Evolutionary conservation across 1,140 invertebrate genomes (phyloP).

Genomic region (Magallana ariakensis): DNA sequence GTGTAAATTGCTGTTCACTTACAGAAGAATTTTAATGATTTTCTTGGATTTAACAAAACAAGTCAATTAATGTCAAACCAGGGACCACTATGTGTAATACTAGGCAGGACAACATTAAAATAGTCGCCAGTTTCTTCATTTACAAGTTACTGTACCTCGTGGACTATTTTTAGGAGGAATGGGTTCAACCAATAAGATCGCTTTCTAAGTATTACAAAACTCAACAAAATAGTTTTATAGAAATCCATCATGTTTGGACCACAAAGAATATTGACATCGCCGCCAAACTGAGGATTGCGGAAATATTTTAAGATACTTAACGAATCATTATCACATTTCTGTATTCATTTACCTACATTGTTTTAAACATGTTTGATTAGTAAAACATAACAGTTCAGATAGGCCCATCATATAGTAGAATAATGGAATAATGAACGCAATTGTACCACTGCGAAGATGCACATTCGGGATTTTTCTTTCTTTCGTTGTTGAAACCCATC

Average conservation of each 20-base stretch:
- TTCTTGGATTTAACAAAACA: constrained; percentile 21
- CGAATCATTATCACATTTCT: too few species aligned
- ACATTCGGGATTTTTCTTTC: too few species aligned
- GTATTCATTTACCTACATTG: too few species aligned
- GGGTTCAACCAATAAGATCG: not conserved
- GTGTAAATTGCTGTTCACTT: not conserved
- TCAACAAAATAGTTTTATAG: not conserved
- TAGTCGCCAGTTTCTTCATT: constrained; percentile 19
- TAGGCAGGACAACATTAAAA: not conserved
- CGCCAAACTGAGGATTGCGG: not conserved
- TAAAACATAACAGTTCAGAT: too few species aligned
- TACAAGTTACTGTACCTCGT: constrained; percentile 9
- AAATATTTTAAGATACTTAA: not conserved
- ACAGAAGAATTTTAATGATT: not conserved
- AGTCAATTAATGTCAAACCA: constrained; percentile 17
- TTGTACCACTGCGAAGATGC: too few species aligned
- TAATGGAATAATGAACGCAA: too few species aligned
- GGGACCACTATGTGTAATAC: not conserved
- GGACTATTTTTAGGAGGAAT: not conserved
- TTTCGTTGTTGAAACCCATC: too few species aligned
- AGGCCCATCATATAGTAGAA: too few species aligned
- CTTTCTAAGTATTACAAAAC: not conserved
- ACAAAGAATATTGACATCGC: not conserved
- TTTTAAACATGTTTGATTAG: too few species aligned
- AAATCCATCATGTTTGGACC: not conserved